Evolutionary conservation across 2,113 vertebrate species (phyloP).

Genomic region (Syrrhaptes paradoxus): DNA sequence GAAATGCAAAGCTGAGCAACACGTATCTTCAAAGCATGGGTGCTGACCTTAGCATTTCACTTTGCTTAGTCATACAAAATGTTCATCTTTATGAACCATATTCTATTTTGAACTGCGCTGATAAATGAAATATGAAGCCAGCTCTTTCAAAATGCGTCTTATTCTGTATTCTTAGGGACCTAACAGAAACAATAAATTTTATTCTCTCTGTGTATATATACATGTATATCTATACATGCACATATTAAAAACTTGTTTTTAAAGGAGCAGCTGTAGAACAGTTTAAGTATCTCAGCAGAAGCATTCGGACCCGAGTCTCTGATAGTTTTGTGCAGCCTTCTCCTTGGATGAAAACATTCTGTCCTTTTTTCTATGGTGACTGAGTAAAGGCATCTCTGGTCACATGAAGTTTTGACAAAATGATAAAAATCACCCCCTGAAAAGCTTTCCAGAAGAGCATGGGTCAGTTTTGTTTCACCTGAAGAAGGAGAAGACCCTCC

Average conservation of each 20-base stretch:
- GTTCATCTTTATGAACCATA: neutral
- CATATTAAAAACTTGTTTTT: neutral
- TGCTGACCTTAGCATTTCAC: neutral
- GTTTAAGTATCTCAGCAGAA: neutral
- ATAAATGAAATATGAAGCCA: neutral
- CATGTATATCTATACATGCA: neutral
- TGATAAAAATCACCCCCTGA: neutral
- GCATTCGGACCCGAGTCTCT: neutral
- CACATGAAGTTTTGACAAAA: neutral
- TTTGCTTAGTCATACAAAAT: neutral
- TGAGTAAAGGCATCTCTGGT: neutral
- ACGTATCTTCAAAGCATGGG: neutral
- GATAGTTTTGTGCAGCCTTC: neutral
- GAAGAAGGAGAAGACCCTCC: neutral
- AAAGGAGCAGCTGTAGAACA: neutral
- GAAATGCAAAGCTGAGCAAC: neutral
- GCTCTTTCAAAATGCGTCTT: neutral
- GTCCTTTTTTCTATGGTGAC: neutral
- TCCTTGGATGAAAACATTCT: neutral
- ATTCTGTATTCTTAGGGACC: neutral
- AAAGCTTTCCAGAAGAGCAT: neutral
- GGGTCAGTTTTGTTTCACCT: neutral
- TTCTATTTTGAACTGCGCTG: neutral
- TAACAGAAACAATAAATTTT: neutral
- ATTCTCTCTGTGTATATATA: neutral